These are phyloP conservation scores for Menidia beryllina DNA, from an alignment of 2,113 vertebrate species.

Conservation along the genomic window DNA sequence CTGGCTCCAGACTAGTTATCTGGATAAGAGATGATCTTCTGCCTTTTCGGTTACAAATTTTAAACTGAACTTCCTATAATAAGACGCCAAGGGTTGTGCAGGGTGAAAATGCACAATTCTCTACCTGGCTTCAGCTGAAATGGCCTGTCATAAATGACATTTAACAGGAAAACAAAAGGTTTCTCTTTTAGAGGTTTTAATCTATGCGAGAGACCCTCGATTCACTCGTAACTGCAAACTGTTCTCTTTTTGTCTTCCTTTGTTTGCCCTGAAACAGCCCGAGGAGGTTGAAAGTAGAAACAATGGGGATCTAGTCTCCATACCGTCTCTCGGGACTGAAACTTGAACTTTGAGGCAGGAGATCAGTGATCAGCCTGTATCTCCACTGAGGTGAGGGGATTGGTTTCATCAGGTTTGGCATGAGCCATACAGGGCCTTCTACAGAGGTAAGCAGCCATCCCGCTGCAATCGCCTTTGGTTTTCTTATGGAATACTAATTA, in stretches of 20 bases:
- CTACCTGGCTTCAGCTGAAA: neutral
- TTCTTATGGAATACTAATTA: constrained; percentile 69
- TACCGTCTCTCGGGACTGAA: constrained; percentile 13
- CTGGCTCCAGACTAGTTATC: no score
- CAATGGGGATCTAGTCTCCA: constrained; percentile 17
- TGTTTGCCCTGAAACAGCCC: constrained; percentile 2
- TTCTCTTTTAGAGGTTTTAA: neutral
- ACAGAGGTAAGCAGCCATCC: constrained; percentile 34
- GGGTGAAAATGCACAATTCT: no score
- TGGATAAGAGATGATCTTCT: no score
- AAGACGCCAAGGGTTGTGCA: no score
- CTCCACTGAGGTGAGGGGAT: constrained; percentile 3
- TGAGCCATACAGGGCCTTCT: neutral
- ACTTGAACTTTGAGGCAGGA: constrained; percentile 3
- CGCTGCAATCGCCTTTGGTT: constrained; percentile 28
- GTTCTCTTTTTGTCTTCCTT: neutral
- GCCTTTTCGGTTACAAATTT: no score
- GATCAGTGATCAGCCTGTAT: neutral
- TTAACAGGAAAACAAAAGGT: neutral
- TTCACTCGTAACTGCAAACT: neutral
- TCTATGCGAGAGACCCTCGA: neutral
- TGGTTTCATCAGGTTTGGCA: constrained; percentile 10
- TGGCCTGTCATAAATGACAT: neutral
- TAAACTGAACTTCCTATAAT: no score
- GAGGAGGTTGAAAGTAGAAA: constrained; percentile 28